These are phyloP conservation scores for Elaphurus davidianus DNA, from an alignment of 2,113 vertebrate genomes.

Conservation along the genomic window DNA sequence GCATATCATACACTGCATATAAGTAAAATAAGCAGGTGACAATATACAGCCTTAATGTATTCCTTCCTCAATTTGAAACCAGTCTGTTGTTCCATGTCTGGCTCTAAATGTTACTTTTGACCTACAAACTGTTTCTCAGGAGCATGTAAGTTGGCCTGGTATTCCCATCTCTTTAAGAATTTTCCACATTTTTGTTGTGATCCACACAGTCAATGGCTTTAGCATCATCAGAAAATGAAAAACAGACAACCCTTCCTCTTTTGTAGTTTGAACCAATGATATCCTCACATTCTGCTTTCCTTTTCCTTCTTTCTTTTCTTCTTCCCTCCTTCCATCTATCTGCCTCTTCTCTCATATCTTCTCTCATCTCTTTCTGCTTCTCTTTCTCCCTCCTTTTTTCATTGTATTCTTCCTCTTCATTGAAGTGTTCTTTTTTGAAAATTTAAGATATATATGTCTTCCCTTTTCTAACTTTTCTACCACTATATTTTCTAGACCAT, in stretches of 20 bases:
- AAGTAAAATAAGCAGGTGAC: not conserved
- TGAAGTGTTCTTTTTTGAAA: not conserved
- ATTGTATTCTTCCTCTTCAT: not conserved
- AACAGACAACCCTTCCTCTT: not conserved
- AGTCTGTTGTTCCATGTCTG: not conserved
- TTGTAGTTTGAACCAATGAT: not conserved
- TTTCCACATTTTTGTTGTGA: not conserved
- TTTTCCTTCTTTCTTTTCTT: not conserved
- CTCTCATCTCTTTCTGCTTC: not conserved
- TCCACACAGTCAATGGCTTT: not conserved
- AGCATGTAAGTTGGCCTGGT: not conserved
- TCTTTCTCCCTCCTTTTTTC: not conserved
- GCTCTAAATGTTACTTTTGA: not conserved
- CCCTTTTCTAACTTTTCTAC: not conserved
- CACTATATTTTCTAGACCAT: not conserved
- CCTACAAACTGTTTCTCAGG: not conserved
- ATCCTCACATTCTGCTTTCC: not conserved
- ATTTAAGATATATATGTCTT: no score
- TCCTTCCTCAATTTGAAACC: not conserved
- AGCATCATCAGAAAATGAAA: not conserved
- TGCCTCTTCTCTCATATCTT: not conserved
- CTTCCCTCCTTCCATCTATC: not conserved
- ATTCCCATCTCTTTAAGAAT: not conserved
- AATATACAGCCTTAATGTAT: not conserved
- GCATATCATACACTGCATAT: not conserved